These are phyloP conservation scores for Tethea ocularis DNA, from an alignment of 2,888 invertebrate species.

Conservation along the genomic window DNA sequence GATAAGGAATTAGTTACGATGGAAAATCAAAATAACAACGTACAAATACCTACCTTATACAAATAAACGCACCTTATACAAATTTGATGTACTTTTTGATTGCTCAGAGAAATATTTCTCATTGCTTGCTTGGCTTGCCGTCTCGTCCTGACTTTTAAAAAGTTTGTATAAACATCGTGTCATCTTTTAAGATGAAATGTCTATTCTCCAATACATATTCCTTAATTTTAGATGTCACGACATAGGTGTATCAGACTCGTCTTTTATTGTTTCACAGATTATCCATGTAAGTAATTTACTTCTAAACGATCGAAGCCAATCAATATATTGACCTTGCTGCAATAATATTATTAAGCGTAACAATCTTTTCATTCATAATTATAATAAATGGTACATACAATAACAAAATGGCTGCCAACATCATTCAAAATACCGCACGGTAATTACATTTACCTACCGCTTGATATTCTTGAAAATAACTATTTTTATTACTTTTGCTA, in stretches of 20 bases:
- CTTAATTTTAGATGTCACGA: background rate
- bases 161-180: background rate
- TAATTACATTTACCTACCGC: background rate
- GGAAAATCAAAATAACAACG: background rate
- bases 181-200: background rate
- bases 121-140: too few species aligned
- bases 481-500: background rate
- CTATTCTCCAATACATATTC: background rate
- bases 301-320: background rate
- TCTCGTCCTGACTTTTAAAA: background rate
- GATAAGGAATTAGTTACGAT: conserved; percentile 4
- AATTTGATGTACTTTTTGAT: background rate
- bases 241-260: background rate
- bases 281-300: background rate
- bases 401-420: conserved; percentile 4
- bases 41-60: background rate
- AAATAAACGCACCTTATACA: too few species aligned
- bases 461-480: background rate
- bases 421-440: background rate
- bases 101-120: background rate
- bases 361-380: conserved; percentile 10
- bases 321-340: conserved; percentile 15
- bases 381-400: background rate
- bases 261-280: background rate
- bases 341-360: conserved; percentile 11